phyloP scores from a whole-genome alignment of 2,113 vertebrate species.

The Campylomormyrus numenius region DNA sequence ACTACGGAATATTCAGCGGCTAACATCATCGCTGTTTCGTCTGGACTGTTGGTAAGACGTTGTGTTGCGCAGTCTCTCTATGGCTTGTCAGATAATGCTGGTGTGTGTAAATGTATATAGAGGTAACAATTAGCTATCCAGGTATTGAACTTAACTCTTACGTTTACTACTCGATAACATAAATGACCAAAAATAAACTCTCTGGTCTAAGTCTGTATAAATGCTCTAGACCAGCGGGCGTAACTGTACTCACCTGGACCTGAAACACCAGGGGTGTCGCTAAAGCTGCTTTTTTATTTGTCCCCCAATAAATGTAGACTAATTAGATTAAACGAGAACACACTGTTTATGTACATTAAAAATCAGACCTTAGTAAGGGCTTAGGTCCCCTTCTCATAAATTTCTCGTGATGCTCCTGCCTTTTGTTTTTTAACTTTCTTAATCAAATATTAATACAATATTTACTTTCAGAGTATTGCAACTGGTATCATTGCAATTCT shows the following conservation, averaged over 20 bases:
- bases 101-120: not conserved
- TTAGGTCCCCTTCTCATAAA: not conserved
- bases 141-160: not conserved
- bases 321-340: not conserved
- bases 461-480: conserved; percentile 68
- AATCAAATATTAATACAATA: not conserved
- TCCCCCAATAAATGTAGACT: not conserved
- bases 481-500: conserved; percentile 79
- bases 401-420: not conserved
- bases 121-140: not conserved
- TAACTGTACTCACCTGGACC: not conserved
- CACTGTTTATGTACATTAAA: not conserved
- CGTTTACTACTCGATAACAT: not conserved
- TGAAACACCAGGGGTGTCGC: not conserved
- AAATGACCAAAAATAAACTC: not conserved
- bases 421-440: not conserved
- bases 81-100: not conserved
- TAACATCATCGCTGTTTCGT: conserved; percentile 81
- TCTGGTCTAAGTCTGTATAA: not conserved
- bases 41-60: conserved; percentile 74
- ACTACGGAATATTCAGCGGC: conserved; percentile 69
- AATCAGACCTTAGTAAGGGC: not conserved
- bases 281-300: not conserved
- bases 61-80: not conserved
- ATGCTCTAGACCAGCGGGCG: not conserved